Evolutionary conservation across 2,888 invertebrate genomes (phyloP), one percentile per base, ranked within the genome.

Genomic region (Biston betularia): DNA sequence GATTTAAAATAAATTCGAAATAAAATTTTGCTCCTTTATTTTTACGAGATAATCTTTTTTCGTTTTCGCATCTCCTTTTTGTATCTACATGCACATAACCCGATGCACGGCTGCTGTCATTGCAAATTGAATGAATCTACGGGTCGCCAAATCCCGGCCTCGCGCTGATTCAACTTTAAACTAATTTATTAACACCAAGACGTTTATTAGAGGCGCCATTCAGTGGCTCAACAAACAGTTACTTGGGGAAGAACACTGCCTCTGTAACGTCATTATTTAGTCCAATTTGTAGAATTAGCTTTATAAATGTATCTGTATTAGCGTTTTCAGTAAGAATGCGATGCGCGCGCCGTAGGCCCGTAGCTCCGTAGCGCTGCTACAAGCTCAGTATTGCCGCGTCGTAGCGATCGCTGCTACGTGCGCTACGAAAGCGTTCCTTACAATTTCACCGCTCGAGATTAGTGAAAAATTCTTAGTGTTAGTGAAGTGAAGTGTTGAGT

Each of bases 291-390:
- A 83, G 88, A 92, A 92, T 92, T 92, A 91, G 87, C 86, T 82
- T 89, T 89, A 91, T 91, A 90, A 92, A 92, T 92, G 89, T 89
- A 87, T 92, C 91, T 89, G 86, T 90, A 90, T 91, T 92, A 88
- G 85, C 83, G 88, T 89, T 90, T 88, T 88, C 50, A 84, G 84
- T 40, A 38, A 48, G 83, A 82, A 82, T n/a, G 74, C 75, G 84
- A 82, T 92, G 93, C 93, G 92, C 93, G 92, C 92, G 92, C 92
- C 92, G 90, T 86, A 82, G 83, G 75, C 72, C 75, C 81, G 80
- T 79, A 79, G 79, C 77, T 73, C 70, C 59, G 79, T 72, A 72
- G 80, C 78, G 65, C 69, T 63, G 79, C 78, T 81, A 79, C 78
- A 81, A 65, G 83, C 82, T 86, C 87, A 90, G 91, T 92, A 76